Conservation (phyloP, 2,888 invertebrate species). For the Rhyacophila evoluta region DNA sequence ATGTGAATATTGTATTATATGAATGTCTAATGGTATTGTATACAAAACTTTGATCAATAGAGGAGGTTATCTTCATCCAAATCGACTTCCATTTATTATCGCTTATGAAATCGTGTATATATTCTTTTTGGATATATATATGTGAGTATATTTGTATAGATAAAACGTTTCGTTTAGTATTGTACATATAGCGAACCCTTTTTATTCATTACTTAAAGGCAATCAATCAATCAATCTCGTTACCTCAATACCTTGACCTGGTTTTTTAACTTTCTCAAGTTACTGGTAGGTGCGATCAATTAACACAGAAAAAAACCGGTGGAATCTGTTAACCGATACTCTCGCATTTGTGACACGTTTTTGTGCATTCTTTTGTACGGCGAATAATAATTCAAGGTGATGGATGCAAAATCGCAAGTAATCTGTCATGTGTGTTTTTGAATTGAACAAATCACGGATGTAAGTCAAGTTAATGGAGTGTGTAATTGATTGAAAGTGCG, state of each 20-base stretch:
- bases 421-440: too few relatives aligned
- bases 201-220: neutral
- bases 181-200: neutral
- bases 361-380: neutral
- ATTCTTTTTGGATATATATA: too few relatives aligned
- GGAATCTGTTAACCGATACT: neutral
- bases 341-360: neutral
- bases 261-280: neutral
- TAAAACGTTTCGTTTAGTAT: neutral
- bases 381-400: neutral
- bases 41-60: too few relatives aligned
- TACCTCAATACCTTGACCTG: conserved; percentile 6
- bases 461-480: too few relatives aligned
- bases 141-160: too few relatives aligned
- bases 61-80: too few relatives aligned
- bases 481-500: too few relatives aligned
- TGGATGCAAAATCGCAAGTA: neutral
- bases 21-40: too few relatives aligned
- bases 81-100: too few relatives aligned
- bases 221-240: neutral
- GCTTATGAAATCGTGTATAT: too few relatives aligned
- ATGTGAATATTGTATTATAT: too few relatives aligned
- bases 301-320: conserved; percentile 1
- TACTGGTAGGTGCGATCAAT: neutral
- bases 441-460: too few relatives aligned